phyloP scores from a whole-genome alignment of 2,113 vertebrate genomes.

The Silurus meridionalis region DNA sequence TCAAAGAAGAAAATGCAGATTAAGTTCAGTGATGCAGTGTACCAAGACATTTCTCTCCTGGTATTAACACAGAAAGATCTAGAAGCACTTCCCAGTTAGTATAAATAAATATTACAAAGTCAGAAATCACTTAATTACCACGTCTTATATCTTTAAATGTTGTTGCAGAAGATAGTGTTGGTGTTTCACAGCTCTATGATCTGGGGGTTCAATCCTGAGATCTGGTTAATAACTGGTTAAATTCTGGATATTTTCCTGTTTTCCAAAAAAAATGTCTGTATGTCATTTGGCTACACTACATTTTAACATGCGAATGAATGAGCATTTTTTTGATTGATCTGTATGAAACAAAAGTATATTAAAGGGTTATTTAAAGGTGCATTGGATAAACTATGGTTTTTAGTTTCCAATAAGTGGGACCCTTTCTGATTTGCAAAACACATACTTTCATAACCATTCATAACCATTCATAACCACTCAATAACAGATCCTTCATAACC shows the following conservation, averaged over 20 bases:
- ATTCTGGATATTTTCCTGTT: neutral
- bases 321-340: neutral
- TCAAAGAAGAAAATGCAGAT: neutral
- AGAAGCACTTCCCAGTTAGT: neutral
- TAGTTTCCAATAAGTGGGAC: neutral
- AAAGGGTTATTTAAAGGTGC: neutral
- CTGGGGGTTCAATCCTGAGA: neutral
- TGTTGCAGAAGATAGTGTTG: neutral
- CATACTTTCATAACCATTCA: too few relatives aligned
- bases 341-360: too few relatives aligned
- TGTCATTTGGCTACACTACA: neutral
- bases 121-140: neutral
- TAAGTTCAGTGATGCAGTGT: neutral
- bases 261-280: neutral
- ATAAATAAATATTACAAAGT: slow-evolving; percentile 2
- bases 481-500: neutral
- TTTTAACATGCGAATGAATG: neutral
- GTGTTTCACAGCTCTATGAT: neutral
- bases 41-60: neutral
- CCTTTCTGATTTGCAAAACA: neutral
- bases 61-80: neutral
- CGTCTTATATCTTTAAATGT: neutral
- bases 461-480: too few relatives aligned
- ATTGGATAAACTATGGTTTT: neutral
- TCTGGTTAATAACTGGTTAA: neutral